These are phyloP conservation scores for Tinamus guttatus DNA, from an alignment of 2,113 vertebrate genomes.

Conservation along the genomic window DNA sequence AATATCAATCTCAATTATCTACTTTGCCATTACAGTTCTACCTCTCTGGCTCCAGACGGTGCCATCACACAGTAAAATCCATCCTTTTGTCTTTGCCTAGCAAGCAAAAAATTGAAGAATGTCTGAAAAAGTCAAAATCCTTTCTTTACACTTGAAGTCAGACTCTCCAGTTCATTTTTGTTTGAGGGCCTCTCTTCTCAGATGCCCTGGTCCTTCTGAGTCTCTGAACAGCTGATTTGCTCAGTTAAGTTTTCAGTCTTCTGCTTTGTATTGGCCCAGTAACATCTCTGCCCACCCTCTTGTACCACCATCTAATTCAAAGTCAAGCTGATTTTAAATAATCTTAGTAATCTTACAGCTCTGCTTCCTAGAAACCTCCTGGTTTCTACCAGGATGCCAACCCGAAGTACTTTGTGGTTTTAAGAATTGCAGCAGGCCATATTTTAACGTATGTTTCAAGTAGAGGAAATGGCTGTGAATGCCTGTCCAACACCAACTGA, in stretches of 20 bases:
- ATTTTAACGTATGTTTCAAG: not conserved
- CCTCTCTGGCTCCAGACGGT: not conserved
- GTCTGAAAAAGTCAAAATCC: not conserved
- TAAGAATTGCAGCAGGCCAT: not conserved
- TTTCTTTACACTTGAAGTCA: not conserved
- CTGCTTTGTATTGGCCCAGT: not conserved
- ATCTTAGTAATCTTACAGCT: not conserved
- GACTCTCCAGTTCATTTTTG: not conserved
- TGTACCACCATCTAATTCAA: not conserved
- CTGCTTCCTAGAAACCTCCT: not conserved
- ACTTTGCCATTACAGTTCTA: not conserved
- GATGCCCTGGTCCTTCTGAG: not conserved
- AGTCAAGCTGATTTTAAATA: not conserved
- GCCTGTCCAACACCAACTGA: not conserved
- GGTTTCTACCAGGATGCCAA: not conserved
- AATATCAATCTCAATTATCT: not conserved
- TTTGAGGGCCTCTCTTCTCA: not conserved
- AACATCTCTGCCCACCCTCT: not conserved
- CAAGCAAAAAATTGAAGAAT: not conserved
- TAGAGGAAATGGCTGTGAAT: too few species aligned
- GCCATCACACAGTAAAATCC: not conserved
- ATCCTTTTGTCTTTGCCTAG: not conserved
- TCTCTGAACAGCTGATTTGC: not conserved
- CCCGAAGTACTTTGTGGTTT: not conserved
- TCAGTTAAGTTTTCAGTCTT: not conserved